Evolutionary conservation across 2,113 vertebrate genomes (phyloP).

Genomic region (Ranitomeya variabilis): DNA sequence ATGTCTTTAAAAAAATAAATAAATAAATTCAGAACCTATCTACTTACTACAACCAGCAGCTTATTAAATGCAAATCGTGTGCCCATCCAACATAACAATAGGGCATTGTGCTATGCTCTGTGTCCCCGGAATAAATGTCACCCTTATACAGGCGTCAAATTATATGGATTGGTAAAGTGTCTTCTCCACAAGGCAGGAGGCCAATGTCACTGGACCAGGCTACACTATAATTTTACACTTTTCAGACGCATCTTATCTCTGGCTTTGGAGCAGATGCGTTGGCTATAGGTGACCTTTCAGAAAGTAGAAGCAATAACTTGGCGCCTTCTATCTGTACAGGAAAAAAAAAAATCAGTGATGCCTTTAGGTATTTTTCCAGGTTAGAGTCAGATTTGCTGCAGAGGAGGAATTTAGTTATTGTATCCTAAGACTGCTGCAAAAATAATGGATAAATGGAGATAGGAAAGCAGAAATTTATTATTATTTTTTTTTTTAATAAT

Average conservation of each 20-base stretch:
- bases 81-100: conserved; percentile 20
- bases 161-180: conserved; percentile 31
- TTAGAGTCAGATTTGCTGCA: not conserved
- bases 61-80: conserved; percentile 49
- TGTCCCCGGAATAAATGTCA: conserved; percentile 29
- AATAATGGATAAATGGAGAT: not conserved
- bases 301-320: conserved; percentile 14
- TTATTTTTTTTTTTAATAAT: not conserved
- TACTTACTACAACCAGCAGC: not conserved
- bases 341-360: not conserved
- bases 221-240: conserved; percentile 40
- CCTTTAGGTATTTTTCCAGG: not conserved
- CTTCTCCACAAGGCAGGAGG: conserved; percentile 24
- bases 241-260: conserved; percentile 33
- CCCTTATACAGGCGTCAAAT: conserved; percentile 14
- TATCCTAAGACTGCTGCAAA: not conserved
- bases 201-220: conserved; percentile 6
- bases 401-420: not conserved
- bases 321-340: conserved; percentile 3
- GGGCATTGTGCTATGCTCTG: conserved; percentile 23
- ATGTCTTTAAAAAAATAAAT: not conserved
- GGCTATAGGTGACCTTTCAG: conserved; percentile 34
- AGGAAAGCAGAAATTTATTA: not conserved
- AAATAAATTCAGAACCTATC: not conserved
- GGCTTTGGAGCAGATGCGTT: not conserved